Evolutionary conservation across 2,888 invertebrate genomes (phyloP), one percentile per base, ranked within the genome.

Genomic region (Tupiocoris notatus): DNA sequence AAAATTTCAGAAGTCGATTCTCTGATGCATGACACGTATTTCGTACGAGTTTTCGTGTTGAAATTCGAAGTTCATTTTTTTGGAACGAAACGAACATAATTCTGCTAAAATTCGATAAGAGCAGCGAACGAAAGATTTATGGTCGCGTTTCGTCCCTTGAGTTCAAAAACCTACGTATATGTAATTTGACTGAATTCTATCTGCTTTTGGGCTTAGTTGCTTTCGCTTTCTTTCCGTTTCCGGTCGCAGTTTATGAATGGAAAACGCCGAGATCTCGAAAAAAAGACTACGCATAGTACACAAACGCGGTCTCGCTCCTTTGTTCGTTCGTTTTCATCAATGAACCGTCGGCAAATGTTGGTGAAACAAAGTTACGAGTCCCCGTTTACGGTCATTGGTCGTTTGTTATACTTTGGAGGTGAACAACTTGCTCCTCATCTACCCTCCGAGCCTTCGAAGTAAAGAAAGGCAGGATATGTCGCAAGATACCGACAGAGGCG

Each of bases 381-480:
- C 39, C 39, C 39, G 3, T 39, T 39, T 39, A 39, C 39, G 39
- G 39, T 39, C 39, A 39, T 39, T 39, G 39, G 39, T 39, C 39
- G 39, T 39, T 39, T 39, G 39, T 39, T 39, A 39, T 12, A 39
- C 39, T 39, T 39, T 39, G 39, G 39, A 39, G 39, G 39, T 12
- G 39, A 39, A 39, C 39, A 7, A 7, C 6, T 39, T 12, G 6
- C 39, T 39, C 39, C 39, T 12, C 3, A 7, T 12, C 39, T 12
- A 7, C 39, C 12, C 39, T 7, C 12, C 39, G 57, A 21, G 21
- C 67, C 56, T 56, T 56, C 56, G 39, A 18, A 67, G 67, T 54
- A 22, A 67, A 67, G 67, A 67, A 67, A 67, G 67, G 67, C 67
- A 67, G 67, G 67, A 67, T 67, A 17, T 67, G 67, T 67, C 67